phyloP scores from a whole-genome alignment of 2,888 invertebrate species.

The Oscheius sp. region DNA sequence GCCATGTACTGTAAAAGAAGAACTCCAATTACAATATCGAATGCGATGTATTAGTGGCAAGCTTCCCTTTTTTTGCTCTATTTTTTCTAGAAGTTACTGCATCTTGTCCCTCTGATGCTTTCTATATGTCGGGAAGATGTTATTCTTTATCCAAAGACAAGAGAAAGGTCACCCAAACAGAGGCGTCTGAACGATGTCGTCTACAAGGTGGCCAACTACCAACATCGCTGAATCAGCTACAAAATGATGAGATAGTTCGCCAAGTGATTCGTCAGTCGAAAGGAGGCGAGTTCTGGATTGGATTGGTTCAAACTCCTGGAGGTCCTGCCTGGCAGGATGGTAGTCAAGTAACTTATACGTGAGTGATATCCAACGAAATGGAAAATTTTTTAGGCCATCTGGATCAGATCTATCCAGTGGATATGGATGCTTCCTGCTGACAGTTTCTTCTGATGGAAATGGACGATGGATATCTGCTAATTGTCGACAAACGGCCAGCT shows the following conservation, averaged over 20 bases:
- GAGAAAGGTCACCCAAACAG: conserved; percentile 30
- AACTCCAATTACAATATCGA: conserved; percentile 44
- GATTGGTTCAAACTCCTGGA: not conserved
- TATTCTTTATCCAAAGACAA: conserved; percentile 38
- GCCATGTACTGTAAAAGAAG: conserved; percentile 39
- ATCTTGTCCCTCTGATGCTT: conserved; percentile 29
- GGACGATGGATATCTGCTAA: conserved; percentile 4
- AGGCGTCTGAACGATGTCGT: conserved; percentile 32
- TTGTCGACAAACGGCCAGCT: conserved; percentile 11
- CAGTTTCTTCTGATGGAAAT: not conserved
- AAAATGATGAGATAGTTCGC: conserved; percentile 10
- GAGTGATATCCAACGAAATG: not conserved
- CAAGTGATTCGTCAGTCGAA: conserved; percentile 14
- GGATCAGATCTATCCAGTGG: conserved; percentile 7
- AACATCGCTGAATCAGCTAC: not conserved
- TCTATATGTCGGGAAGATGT: conserved; percentile 42
- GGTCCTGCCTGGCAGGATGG: conserved; percentile 28
- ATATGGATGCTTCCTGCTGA: conserved; percentile 22
- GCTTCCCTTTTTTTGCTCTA: not conserved
- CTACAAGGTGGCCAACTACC: conserved; percentile 25
- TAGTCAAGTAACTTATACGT: conserved; percentile 21
- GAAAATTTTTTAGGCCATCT: conserved; percentile 12
- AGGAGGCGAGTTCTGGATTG: conserved; percentile 26
- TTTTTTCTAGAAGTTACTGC: conserved; percentile 19
- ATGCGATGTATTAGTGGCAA: conserved; percentile 40